Conservation (phyloP, 1,140 invertebrate genomes). For the Glossosoma conforme region DNA sequence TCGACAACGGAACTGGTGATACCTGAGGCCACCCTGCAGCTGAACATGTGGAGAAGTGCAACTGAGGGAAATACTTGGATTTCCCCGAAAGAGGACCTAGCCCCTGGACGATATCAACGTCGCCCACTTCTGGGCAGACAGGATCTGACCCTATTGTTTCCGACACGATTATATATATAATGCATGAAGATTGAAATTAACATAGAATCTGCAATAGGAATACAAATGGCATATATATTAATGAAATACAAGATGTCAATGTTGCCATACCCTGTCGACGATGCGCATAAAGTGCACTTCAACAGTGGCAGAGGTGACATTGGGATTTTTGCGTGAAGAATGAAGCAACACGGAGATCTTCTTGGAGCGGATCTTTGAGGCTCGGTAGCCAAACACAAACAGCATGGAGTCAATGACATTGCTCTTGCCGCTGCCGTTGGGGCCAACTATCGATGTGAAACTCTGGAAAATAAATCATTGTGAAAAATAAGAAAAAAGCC, state of each 20-base stretch:
- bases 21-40: no score
- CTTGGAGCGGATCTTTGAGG: slow-evolving; percentile 93
- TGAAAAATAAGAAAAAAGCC: background rate
- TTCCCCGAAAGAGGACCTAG: no score
- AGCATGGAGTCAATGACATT: slow-evolving; percentile 99
- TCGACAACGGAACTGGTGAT: no score
- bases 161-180: no score
- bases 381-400: slow-evolving; percentile 97
- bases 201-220: no score
- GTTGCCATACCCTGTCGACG: slow-evolving; percentile 63
- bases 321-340: slow-evolving; percentile 79
- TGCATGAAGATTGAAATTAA: no score
- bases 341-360: slow-evolving; percentile 93
- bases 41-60: no score
- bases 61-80: no score
- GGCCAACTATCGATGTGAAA: slow-evolving; percentile 96
- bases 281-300: slow-evolving; percentile 89
- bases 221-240: slow-evolving; percentile 4
- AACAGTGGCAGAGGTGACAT: slow-evolving; percentile 80
- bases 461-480: slow-evolving; percentile 57
- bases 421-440: slow-evolving; percentile 99
- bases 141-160: no score
- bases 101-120: no score
- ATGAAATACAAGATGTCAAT: slow-evolving; percentile 6
- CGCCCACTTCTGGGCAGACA: no score